phyloP scores from a whole-genome alignment of 2,113 vertebrate species.

The Falco punctatus region DNA sequence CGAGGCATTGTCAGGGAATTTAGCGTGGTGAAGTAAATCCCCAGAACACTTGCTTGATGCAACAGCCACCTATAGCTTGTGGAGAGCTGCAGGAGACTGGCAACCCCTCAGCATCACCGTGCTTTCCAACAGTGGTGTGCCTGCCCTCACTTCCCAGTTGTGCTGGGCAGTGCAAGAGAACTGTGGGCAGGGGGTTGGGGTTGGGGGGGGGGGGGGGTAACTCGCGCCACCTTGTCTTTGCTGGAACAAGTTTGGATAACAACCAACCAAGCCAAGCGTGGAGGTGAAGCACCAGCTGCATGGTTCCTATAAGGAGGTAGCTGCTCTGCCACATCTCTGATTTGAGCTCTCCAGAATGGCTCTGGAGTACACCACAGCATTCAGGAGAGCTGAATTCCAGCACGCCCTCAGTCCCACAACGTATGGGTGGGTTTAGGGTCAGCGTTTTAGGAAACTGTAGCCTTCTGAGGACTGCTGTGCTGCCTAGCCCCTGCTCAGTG shows the following conservation, averaged over 20 bases:
- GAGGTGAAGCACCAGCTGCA: rapidly evolving
- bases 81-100: neutral
- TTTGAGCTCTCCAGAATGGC: neutral
- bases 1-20: no score
- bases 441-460: neutral
- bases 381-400: neutral
- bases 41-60: neutral
- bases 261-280: neutral
- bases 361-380: neutral
- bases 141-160: neutral
- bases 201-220: rapidly evolving
- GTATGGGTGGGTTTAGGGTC: rapidly evolving
- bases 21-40: neutral
- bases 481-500: neutral
- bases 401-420: rapidly evolving
- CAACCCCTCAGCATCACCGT: neutral
- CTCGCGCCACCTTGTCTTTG: rapidly evolving
- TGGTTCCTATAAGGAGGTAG: neutral
- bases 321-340: neutral
- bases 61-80: neutral
- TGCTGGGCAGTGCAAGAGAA: neutral
- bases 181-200: neutral
- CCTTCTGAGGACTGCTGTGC: neutral
- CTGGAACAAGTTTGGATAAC: neutral
- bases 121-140: neutral